Evolutionary conservation across 1,140 invertebrate genomes (phyloP).

Genomic region (Gyrodactylus bullatarudis): DNA sequence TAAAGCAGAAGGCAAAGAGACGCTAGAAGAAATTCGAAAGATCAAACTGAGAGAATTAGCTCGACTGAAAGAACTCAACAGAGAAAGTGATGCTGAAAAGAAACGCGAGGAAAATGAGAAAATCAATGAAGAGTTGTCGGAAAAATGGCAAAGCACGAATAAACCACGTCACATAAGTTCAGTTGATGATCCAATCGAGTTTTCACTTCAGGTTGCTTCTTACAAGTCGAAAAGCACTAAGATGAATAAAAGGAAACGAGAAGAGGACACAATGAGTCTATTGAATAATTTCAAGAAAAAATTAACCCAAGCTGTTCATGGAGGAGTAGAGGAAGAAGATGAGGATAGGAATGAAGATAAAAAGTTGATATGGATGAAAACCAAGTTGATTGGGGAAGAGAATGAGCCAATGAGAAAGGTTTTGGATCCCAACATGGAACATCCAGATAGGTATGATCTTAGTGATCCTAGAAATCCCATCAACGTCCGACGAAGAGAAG

Average conservation of each 20-base stretch:
- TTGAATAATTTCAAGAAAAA: not conserved
- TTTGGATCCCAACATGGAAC: not conserved
- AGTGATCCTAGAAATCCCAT: slow-evolving; percentile 4
- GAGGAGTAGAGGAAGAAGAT: not conserved
- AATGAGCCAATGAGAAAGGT: not conserved
- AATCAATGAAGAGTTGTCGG: not conserved
- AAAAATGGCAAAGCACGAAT: not conserved
- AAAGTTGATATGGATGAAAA: slow-evolving; percentile 6
- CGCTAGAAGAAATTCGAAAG: not conserved
- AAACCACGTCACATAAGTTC: not conserved
- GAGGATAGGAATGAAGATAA: not conserved
- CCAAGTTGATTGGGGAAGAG: not conserved
- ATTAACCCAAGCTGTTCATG: not conserved
- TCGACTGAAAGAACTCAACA: not conserved
- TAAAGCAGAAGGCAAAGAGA: not conserved
- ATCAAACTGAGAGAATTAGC: not conserved
- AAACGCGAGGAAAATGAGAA: not conserved
- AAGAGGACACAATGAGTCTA: not conserved
- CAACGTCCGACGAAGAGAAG: not conserved
- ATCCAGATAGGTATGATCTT: slow-evolving; percentile 2
- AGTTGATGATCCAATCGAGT: not conserved
- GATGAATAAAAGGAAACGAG: not conserved
- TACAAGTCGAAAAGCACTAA: not conserved
- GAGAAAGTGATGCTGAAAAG: not conserved
- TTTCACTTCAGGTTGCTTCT: not conserved